phyloP scores from a whole-genome alignment of 1,140 invertebrate genomes.

The Eubasilissa regina region DNA sequence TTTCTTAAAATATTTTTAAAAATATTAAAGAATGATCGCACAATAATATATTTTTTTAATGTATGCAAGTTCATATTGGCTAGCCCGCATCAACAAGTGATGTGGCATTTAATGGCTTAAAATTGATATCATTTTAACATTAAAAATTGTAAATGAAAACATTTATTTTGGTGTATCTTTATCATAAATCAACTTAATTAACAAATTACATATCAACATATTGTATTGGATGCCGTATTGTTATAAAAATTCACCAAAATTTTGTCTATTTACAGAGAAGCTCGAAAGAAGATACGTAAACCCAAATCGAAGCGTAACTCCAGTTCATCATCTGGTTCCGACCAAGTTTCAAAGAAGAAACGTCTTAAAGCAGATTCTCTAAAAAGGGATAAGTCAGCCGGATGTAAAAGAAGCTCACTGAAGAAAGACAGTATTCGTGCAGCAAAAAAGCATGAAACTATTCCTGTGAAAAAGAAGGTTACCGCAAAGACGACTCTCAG shows the following conservation, averaged over 20 bases:
- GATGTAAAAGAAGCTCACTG: slow-evolving; percentile 63
- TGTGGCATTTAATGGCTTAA: too few species aligned
- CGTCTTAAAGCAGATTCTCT: slow-evolving; percentile 65
- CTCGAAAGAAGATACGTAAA: slow-evolving; percentile 68
- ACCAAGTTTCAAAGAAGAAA: slow-evolving; percentile 69
- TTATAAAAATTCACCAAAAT: neutral
- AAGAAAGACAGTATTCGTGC: slow-evolving; percentile 68
- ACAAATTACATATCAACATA: too few species aligned
- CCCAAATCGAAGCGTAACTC: slow-evolving; percentile 71
- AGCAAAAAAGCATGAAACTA: slow-evolving; percentile 66
- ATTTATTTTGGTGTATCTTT: too few species aligned
- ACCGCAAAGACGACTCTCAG: slow-evolving; percentile 63
- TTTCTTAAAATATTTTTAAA: too few species aligned
- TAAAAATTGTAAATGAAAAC: too few species aligned
- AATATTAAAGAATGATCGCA: too few species aligned
- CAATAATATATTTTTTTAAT: too few species aligned
- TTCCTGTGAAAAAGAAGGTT: slow-evolving; percentile 65
- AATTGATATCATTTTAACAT: too few species aligned
- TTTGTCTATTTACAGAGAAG: slow-evolving; percentile 62
- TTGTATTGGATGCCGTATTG: neutral
- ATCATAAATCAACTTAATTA: too few species aligned
- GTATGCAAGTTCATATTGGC: too few species aligned
- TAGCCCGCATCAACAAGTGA: too few species aligned
- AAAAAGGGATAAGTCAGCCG: slow-evolving; percentile 69
- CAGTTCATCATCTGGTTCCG: slow-evolving; percentile 71